Conservation (phyloP, 2,113 vertebrate species). For the Oryzias melastigma region DNA sequence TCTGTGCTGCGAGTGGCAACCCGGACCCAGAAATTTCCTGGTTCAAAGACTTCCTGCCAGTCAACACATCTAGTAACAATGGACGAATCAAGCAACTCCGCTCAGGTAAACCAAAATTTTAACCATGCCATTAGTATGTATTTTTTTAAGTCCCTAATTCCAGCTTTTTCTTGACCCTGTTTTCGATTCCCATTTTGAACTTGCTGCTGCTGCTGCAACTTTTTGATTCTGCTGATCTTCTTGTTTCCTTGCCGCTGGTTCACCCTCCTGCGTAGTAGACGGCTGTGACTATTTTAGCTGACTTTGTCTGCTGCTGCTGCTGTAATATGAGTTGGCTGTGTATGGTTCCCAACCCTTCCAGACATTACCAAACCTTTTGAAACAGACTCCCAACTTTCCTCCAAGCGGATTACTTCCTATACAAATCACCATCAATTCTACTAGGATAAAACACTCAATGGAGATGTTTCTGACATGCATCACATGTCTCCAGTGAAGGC, state of each 20-base stretch:
- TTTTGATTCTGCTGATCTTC: conserved; percentile 36
- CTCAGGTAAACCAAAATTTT: conserved; percentile 84
- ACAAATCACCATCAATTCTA: conserved; percentile 57
- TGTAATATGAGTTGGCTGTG: conserved; percentile 56
- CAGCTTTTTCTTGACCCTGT: conserved; percentile 35
- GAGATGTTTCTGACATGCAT: conserved; percentile 11
- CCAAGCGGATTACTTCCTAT: conserved; percentile 60
- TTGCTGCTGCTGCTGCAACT: conserved; percentile 1
- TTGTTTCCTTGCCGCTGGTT: conserved; percentile 39
- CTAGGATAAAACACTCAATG: neutral
- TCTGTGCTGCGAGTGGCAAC: conserved; percentile 96
- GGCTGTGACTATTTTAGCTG: conserved; percentile 60
- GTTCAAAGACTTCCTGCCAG: conserved; percentile 99
- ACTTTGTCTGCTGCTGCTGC: conserved; percentile 40
- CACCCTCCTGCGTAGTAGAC: conserved; percentile 34
- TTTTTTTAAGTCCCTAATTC: conserved; percentile 1
- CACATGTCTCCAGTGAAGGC: neutral
- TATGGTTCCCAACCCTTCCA: conserved; percentile 43
- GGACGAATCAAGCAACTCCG: conserved; percentile 97
- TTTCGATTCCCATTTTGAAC: conserved; percentile 34
- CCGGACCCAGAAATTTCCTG: conserved; percentile 98
- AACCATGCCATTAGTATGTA: neutral
- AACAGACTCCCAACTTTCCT: conserved; percentile 44
- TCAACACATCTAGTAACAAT: conserved; percentile 95
- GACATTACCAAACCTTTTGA: conserved; percentile 45